phyloP scores from a whole-genome alignment of 2,888 invertebrate species.

The Ormyrus nitidulus region DNA sequence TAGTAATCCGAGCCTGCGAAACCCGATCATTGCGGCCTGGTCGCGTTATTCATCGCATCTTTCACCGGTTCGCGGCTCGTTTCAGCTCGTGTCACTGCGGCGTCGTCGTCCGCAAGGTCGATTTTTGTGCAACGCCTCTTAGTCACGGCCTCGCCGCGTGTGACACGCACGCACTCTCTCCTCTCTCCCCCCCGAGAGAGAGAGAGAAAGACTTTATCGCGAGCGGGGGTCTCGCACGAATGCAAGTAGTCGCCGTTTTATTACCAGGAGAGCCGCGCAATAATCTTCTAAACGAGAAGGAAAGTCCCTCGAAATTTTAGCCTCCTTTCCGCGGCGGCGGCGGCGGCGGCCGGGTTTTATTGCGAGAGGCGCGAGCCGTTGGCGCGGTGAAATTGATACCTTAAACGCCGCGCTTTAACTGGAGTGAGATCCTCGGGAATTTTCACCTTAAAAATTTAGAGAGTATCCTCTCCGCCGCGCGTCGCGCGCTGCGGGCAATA shows the following conservation, averaged over 20 bases:
- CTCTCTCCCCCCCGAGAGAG: too few relatives aligned
- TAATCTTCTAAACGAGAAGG: neutral
- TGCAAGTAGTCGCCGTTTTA: neutral
- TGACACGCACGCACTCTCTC: neutral
- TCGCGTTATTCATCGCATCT: slow-evolving; percentile 22
- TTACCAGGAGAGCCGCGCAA: neutral
- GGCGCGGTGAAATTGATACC: slow-evolving; percentile 28
- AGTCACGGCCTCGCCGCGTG: slow-evolving; percentile 15
- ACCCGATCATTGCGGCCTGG: slow-evolving; percentile 32
- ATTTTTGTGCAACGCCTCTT: slow-evolving; percentile 43
- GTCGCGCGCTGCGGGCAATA: neutral
- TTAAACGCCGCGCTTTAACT: slow-evolving; percentile 14
- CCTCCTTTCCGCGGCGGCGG: neutral
- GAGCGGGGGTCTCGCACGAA: neutral
- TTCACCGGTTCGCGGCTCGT: neutral
- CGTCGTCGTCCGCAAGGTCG: slow-evolving; percentile 25
- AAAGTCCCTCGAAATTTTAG: too few relatives aligned
- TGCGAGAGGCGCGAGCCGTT: neutral
- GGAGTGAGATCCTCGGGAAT: slow-evolving; percentile 11
- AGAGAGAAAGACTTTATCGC: neutral
- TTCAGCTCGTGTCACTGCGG: neutral
- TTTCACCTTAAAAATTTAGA: slow-evolving; percentile 47
- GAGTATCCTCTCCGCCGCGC: slow-evolving; percentile 9
- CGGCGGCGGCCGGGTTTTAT: neutral
- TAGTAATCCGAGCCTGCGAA: slow-evolving; percentile 27